These are phyloP conservation scores for Seriola dumerili DNA, from an alignment of 2,113 vertebrate genomes.

Conservation along the genomic window DNA sequence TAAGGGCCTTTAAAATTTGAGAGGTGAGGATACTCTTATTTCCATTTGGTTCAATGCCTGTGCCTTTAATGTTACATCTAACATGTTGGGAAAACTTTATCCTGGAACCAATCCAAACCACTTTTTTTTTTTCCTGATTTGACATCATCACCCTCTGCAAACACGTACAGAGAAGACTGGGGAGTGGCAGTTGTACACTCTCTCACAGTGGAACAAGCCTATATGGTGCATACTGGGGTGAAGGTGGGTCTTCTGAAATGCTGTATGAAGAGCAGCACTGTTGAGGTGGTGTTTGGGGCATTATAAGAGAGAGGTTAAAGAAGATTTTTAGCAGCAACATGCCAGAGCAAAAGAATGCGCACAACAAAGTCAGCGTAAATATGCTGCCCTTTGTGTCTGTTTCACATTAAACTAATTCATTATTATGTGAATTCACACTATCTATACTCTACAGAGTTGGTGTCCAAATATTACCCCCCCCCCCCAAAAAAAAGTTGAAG, in stretches of 20 bases:
- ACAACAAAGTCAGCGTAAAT: not conserved
- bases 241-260: not conserved
- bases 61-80: constrained; percentile 28
- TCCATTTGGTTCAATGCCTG: constrained; percentile 14
- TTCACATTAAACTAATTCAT: not conserved
- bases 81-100: constrained; percentile 10
- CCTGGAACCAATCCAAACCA: constrained; percentile 7
- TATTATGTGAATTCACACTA: not conserved
- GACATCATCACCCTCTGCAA: not conserved
- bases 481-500: no score
- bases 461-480: not conserved
- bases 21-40: not conserved
- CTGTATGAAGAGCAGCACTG: not conserved
- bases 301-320: not conserved
- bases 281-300: not conserved
- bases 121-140: constrained; percentile 4
- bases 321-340: not conserved
- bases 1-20: no score
- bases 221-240: constrained; percentile 4
- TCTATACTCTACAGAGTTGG: not conserved
- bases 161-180: not conserved
- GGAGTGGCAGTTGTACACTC: not conserved
- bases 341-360: not conserved
- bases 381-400: not conserved
- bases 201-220: constrained; percentile 2